phyloP scores from a whole-genome alignment of 2,113 vertebrate genomes.

The Gavia stellata region DNA sequence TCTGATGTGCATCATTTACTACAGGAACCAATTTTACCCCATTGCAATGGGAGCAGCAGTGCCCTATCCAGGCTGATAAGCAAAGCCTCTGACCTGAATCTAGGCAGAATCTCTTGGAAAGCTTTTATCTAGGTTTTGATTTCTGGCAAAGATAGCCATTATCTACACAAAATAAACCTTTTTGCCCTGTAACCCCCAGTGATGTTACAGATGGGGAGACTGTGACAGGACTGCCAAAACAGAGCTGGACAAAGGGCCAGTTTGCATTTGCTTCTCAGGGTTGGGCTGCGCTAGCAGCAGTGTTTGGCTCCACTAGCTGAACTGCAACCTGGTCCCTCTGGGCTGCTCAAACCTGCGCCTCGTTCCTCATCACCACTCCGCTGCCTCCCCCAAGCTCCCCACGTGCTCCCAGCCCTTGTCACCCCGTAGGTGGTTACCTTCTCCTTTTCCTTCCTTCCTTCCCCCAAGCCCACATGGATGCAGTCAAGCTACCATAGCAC shows the following conservation, averaged over 20 bases:
- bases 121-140: background rate
- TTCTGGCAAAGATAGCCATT: background rate
- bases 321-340: background rate
- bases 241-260: background rate
- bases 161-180: background rate
- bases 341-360: background rate
- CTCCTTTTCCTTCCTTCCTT: background rate
- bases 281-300: background rate
- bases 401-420: background rate
- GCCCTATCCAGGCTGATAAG: background rate
- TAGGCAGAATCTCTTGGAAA: background rate
- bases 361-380: rapidly evolving
- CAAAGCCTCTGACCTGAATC: background rate
- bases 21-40: background rate
- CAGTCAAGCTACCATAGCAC: background rate
- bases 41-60: background rate
- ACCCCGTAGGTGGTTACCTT: rapidly evolving
- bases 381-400: background rate
- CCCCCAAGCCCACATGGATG: rapidly evolving
- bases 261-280: background rate
- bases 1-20: background rate
- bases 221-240: background rate
- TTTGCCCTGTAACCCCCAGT: background rate
- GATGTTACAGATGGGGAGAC: background rate
- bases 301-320: background rate